Percentiles rank a stretch among this genome's conserved stretches.
Evolutionary conservation across 2,113 vertebrate genomes (phyloP).

Genomic region (Gallinago undulata): DNA sequence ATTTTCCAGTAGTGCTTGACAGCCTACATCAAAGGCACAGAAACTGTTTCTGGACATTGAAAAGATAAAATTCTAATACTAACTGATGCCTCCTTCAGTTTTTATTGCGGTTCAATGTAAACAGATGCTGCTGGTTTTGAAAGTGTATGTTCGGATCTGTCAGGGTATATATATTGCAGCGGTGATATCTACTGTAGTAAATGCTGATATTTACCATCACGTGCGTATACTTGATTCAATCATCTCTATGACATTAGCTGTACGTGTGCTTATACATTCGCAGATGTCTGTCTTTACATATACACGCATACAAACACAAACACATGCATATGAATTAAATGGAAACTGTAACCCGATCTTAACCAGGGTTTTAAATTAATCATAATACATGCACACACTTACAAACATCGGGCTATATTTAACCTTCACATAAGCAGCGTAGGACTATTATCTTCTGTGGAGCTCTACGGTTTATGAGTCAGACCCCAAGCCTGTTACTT

Average conservation of each 20-base stretch:
- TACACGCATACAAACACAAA: not conserved
- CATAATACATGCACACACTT: not conserved
- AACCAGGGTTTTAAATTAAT: slow-evolving; percentile 21
- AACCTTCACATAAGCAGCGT: slow-evolving; percentile 31
- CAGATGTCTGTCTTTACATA: not conserved
- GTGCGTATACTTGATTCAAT: not conserved
- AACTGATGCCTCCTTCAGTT: slow-evolving; percentile 54
- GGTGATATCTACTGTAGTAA: not conserved
- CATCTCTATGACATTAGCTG: not conserved
- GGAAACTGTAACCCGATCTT: slow-evolving; percentile 27
- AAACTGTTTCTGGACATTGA: slow-evolving; percentile 64
- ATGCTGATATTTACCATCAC: not conserved
- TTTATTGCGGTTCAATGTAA: slow-evolving; percentile 56
- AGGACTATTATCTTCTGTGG: slow-evolving; percentile 34
- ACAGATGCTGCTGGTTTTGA: slow-evolving; percentile 53
- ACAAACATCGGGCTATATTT: slow-evolving; percentile 47
- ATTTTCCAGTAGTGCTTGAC: slow-evolving; percentile 66
- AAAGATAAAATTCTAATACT: slow-evolving; percentile 69
- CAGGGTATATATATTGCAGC: not conserved
- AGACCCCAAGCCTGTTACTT: slow-evolving; percentile 29
- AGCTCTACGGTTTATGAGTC: slow-evolving; percentile 25
- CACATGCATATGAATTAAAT: slow-evolving; percentile 19
- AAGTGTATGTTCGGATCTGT: slow-evolving; percentile 5
- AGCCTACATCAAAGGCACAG: slow-evolving; percentile 64
- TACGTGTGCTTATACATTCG: not conserved